These are phyloP conservation scores for Pedionomus torquatus DNA, from an alignment of 2,113 vertebrate species.

Conservation along the genomic window DNA sequence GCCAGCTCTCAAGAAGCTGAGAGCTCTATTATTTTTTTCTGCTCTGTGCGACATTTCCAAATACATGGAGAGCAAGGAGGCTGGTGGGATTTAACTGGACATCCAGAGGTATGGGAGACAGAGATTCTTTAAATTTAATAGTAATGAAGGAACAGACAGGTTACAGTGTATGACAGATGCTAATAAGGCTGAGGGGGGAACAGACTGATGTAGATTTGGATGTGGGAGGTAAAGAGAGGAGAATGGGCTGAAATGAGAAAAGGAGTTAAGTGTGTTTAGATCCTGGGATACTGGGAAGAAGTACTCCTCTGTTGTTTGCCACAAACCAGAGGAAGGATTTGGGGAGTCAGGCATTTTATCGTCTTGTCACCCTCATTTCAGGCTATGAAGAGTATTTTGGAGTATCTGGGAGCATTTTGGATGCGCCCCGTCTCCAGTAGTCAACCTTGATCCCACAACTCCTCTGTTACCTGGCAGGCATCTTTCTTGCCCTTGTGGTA, in stretches of 20 bases:
- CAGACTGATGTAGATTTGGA: background rate
- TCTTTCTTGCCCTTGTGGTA: constrained; percentile 88
- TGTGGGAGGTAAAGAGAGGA: background rate
- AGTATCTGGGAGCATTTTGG: too few species aligned
- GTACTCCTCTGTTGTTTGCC: background rate
- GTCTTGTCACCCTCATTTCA: background rate
- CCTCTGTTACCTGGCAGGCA: constrained; percentile 86
- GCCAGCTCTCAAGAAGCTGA: background rate
- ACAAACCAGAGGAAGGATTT: background rate
- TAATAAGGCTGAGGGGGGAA: background rate
- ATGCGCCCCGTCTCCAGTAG: background rate
- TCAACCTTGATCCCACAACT: background rate
- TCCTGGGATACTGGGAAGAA: background rate
- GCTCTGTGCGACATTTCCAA: background rate
- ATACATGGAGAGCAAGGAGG: background rate
- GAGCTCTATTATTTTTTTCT: background rate
- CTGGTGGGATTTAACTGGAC: background rate
- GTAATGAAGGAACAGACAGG: background rate
- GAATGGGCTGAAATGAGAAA: background rate
- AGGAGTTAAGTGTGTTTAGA: background rate
- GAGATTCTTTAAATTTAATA: background rate
- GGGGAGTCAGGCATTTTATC: background rate
- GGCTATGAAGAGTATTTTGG: background rate
- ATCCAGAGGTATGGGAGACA: background rate
- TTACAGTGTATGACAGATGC: background rate